phyloP scores from a whole-genome alignment of 2,797 vertebrate genomes.

The Pygocentrus nattereri region DNA sequence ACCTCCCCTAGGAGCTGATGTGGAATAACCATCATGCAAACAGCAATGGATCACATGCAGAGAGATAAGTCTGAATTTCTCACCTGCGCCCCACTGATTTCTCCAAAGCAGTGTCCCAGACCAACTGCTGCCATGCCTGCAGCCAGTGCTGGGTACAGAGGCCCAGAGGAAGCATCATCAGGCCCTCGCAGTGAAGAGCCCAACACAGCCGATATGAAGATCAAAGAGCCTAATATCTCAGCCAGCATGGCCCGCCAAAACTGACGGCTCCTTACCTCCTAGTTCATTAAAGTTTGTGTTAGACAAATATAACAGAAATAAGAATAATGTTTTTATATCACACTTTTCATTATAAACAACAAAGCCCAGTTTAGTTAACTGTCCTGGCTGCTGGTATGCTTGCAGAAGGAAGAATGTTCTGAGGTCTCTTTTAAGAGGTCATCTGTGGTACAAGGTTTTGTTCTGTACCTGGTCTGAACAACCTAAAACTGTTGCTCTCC shows the following conservation, averaged over 20 bases:
- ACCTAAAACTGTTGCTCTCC: no score
- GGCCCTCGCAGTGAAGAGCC: conserved; percentile 78
- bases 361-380: background rate
- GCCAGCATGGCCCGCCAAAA: conserved; percentile 83
- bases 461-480: no score
- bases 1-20: background rate
- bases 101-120: conserved; percentile 81
- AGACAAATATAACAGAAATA: background rate
- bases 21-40: background rate
- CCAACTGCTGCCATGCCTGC: conserved; percentile 78
- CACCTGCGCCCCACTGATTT: conserved; percentile 84
- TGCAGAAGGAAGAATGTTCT: background rate
- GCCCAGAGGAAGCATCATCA: conserved; percentile 65
- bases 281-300: conserved; percentile 37
- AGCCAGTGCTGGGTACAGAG: conserved; percentile 81
- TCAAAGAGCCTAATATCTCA: conserved; percentile 80
- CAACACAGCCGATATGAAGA: conserved; percentile 83
- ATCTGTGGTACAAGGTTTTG: no score
- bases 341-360: background rate
- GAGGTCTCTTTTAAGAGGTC: background rate
- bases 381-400: background rate
- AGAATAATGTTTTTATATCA: background rate
- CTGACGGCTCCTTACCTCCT: conserved; percentile 79
- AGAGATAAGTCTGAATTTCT: conserved; percentile 49
- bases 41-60: background rate